phyloP scores from a whole-genome alignment of 2,113 vertebrate species.

The Prionailurus bengalensis region DNA sequence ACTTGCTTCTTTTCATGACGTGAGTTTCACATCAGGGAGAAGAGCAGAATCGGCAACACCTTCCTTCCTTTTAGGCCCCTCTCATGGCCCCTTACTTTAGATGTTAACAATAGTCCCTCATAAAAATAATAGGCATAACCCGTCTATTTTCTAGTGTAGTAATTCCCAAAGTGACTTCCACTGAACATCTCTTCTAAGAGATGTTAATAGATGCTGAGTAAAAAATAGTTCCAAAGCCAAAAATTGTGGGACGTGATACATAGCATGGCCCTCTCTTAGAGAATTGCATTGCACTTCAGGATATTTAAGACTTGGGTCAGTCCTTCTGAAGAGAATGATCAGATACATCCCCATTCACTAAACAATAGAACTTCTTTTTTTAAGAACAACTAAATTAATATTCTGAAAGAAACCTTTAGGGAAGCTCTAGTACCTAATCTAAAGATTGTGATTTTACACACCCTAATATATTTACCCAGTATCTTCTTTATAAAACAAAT shows the following conservation, averaged over 20 bases:
- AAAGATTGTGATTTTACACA: background rate
- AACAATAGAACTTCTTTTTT: background rate
- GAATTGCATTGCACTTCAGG: background rate
- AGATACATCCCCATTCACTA: background rate
- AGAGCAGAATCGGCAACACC: background rate
- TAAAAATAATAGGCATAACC: background rate
- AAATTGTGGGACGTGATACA: background rate
- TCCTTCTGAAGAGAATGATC: background rate
- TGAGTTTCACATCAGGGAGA: background rate
- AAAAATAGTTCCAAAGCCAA: background rate
- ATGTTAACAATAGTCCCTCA: background rate
- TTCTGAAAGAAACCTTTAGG: background rate
- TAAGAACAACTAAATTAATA: background rate
- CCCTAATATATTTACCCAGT: background rate
- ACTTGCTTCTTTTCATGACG: background rate
- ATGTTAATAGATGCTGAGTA: background rate
- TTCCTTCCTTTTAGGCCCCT: background rate
- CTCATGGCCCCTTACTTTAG: background rate
- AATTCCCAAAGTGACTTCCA: slow-evolving; percentile 2
- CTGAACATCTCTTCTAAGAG: background rate
- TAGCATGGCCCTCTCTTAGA: background rate
- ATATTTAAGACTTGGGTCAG: background rate
- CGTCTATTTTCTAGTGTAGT: background rate
- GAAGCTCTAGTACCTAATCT: background rate
- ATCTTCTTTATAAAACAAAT: background rate